These are phyloP conservation scores for Catocala fraxini DNA, from an alignment of 2,888 invertebrate genomes.

Conservation along the genomic window DNA sequence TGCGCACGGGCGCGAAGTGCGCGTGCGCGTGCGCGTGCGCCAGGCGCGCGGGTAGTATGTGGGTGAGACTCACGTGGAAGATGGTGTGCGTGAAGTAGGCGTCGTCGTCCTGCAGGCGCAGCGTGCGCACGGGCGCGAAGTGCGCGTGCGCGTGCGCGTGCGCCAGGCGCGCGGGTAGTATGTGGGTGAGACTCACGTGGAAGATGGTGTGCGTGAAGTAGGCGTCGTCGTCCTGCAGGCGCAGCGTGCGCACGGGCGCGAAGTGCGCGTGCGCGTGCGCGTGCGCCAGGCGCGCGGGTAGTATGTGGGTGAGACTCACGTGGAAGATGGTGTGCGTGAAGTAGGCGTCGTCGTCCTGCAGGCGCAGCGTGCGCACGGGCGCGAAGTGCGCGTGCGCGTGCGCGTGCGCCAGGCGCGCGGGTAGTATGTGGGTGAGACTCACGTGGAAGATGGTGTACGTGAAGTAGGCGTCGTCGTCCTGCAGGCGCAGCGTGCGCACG, in stretches of 20 bases:
- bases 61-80: slow-evolving; percentile 86
- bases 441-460: slow-evolving; percentile 92
- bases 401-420: too few relatives aligned
- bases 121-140: slow-evolving; percentile 78
- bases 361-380: slow-evolving; percentile 75
- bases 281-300: too few relatives aligned
- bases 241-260: slow-evolving; percentile 77
- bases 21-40: slow-evolving; percentile 72
- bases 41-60: too few relatives aligned
- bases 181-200: slow-evolving; percentile 82
- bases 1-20: slow-evolving; percentile 81
- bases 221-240: slow-evolving; percentile 87
- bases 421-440: slow-evolving; percentile 50
- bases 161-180: too few relatives aligned
- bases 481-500: slow-evolving; percentile 75
- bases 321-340: slow-evolving; percentile 92
- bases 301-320: slow-evolving; percentile 60
- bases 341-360: slow-evolving; percentile 89
- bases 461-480: slow-evolving; percentile 89
- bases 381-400: slow-evolving; percentile 82
- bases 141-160: slow-evolving; percentile 78
- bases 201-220: slow-evolving; percentile 92
- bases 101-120: slow-evolving; percentile 85
- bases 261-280: slow-evolving; percentile 79
- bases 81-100: slow-evolving; percentile 91